phyloP scores from a whole-genome alignment of 2,797 vertebrate species.

The Enteromius treurensis region DNA sequence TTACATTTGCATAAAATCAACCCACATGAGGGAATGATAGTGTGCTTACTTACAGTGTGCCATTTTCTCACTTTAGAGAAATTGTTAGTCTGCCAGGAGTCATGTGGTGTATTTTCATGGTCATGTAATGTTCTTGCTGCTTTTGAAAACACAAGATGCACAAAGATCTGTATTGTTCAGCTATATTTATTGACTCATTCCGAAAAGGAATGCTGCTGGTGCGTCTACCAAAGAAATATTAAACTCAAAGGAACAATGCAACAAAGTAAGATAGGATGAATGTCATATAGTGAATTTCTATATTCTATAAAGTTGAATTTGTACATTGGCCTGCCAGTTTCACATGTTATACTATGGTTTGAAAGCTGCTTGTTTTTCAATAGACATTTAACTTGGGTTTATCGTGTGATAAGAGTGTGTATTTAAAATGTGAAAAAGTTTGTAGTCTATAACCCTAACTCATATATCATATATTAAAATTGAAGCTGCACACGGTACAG shows the following conservation, averaged over 20 bases:
- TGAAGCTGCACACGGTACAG: constrained; percentile 13
- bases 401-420: not conserved
- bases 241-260: not conserved
- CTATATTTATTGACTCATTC: not conserved
- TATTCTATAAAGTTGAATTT: constrained; percentile 49
- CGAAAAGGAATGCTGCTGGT: not conserved
- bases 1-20: constrained; percentile 2
- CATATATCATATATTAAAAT: constrained; percentile 69
- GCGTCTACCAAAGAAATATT: not conserved
- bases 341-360: constrained; percentile 46
- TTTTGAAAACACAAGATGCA: constrained; percentile 14
- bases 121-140: constrained; percentile 6
- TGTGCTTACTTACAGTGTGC: not conserved
- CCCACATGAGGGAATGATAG: not conserved
- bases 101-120: not conserved
- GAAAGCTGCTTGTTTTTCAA: constrained; percentile 19
- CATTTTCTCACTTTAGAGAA: not conserved
- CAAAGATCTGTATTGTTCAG: constrained; percentile 32
- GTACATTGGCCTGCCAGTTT: constrained; percentile 37
- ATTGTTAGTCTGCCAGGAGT: not conserved
- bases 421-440: not conserved
- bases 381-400: constrained; percentile 24
- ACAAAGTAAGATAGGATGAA: not conserved
- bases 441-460: not conserved
- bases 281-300: constrained; percentile 13